Percentiles rank a stretch among this genome's conserved stretches.
These are phyloP conservation scores for Drosophila kikkawai DNA, from an alignment of 1,140 invertebrate species.

Conservation along the genomic window DNA sequence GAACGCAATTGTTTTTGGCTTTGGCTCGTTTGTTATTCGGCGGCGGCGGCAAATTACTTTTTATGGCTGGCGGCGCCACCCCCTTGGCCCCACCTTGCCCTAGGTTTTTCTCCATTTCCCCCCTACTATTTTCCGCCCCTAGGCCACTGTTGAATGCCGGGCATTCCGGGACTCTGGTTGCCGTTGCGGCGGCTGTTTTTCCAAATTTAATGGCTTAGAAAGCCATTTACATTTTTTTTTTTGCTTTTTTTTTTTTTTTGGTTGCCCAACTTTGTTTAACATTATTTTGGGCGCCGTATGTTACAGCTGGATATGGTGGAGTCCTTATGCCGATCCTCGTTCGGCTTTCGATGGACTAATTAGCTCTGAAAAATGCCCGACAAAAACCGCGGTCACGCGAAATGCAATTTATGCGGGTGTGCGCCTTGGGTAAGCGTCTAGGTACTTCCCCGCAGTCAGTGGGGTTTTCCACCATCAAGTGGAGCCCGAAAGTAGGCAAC, in stretches of 20 bases:
- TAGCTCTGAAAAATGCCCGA: slow-evolving; percentile 12
- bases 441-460: slow-evolving; percentile 21
- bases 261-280: slow-evolving; percentile 76
- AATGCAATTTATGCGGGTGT: slow-evolving; percentile 29
- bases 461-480: background rate
- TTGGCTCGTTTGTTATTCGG: slow-evolving; percentile 82
- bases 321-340: slow-evolving; percentile 12
- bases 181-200: slow-evolving; percentile 72
- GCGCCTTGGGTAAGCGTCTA: background rate
- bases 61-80: slow-evolving; percentile 61
- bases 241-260: slow-evolving; percentile 17
- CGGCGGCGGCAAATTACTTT: slow-evolving; percentile 80
- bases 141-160: slow-evolving; percentile 32
- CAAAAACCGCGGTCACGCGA: background rate
- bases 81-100: slow-evolving; percentile 10
- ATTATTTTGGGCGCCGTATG: slow-evolving; percentile 73
- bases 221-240: slow-evolving; percentile 78
- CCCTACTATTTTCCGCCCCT: background rate
- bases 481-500: slow-evolving; percentile 46
- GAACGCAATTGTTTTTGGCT: slow-evolving; percentile 82
- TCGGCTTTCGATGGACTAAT: slow-evolving; percentile 25
- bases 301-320: slow-evolving; percentile 40
- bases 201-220: slow-evolving; percentile 84
- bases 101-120: background rate
- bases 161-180: slow-evolving; percentile 17